These are phyloP conservation scores for Falcunculus frontatus DNA, from an alignment of 2,113 vertebrate species.

Conservation along the genomic window DNA sequence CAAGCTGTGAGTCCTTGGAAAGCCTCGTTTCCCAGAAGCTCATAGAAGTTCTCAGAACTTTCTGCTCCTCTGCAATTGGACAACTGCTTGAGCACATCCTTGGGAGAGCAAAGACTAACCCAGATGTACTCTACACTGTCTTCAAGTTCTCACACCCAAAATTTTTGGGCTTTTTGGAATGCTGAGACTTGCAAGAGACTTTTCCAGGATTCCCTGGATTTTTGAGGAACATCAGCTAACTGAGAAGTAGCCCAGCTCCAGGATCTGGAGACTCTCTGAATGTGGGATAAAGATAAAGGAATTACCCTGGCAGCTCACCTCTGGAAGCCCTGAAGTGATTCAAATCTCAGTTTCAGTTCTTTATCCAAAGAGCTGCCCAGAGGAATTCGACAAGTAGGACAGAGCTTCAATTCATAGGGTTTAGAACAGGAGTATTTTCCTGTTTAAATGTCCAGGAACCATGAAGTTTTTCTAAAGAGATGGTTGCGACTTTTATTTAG, in stretches of 20 bases:
- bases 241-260: neutral
- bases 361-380: neutral
- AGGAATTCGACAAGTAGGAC: neutral
- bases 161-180: neutral
- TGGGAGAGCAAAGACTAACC: neutral
- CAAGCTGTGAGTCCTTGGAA: neutral
- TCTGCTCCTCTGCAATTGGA: neutral
- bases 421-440: neutral
- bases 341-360: neutral
- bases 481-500: neutral
- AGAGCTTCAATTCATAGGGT: neutral
- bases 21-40: neutral
- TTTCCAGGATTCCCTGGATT: neutral
- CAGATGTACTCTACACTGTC: no score
- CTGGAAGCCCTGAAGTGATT: neutral
- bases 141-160: neutral
- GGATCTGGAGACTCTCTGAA: neutral
- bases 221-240: neutral
- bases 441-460: neutral
- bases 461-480: neutral
- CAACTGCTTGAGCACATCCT: neutral
- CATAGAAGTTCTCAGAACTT: neutral
- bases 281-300: neutral
- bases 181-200: neutral
- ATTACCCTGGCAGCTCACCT: neutral